Percentiles rank a stretch among this genome's conserved stretches.
These are phyloP conservation scores for Tetanocera ferruginea DNA, from an alignment of 2,888 invertebrate genomes.

Conservation along the genomic window DNA sequence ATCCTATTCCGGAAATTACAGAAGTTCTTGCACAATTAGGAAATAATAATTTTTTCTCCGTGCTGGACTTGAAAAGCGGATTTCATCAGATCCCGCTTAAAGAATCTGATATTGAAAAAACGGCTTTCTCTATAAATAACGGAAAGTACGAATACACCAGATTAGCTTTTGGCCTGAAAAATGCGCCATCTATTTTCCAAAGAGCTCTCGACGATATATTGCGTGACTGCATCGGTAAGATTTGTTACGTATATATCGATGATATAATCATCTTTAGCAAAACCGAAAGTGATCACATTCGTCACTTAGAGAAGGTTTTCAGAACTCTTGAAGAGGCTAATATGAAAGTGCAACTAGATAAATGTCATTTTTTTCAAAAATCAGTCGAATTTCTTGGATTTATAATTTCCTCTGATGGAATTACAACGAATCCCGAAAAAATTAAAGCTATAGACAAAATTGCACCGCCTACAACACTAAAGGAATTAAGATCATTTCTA, in stretches of 20 bases:
- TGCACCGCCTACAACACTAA: no score
- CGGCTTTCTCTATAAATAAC: slow-evolving; percentile 19
- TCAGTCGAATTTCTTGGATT: slow-evolving; percentile 16
- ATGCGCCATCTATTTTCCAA: slow-evolving; percentile 33
- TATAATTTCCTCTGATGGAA: neutral
- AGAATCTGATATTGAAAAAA: no score
- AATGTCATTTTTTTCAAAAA: neutral
- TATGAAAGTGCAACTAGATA: neutral
- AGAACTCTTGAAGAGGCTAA: neutral
- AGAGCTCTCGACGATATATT: no score
- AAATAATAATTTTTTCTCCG: neutral
- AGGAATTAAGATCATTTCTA: no score
- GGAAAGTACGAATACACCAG: neutral
- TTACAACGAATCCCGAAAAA: neutral
- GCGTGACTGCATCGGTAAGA: slow-evolving; percentile 25
- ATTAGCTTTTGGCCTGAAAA: slow-evolving; percentile 22
- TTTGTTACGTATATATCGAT: slow-evolving; percentile 33
- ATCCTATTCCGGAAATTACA: slow-evolving; percentile 39
- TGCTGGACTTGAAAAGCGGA: no score
- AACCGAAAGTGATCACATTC: neutral
- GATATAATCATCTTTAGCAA: slow-evolving; percentile 26
- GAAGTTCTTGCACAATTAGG: slow-evolving; percentile 30
- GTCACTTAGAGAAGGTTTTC: neutral
- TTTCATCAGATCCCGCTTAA: no score
- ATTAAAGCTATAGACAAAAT: no score